Conservation (phyloP, 2,888 invertebrate genomes). For the Empis stercorea region DNA sequence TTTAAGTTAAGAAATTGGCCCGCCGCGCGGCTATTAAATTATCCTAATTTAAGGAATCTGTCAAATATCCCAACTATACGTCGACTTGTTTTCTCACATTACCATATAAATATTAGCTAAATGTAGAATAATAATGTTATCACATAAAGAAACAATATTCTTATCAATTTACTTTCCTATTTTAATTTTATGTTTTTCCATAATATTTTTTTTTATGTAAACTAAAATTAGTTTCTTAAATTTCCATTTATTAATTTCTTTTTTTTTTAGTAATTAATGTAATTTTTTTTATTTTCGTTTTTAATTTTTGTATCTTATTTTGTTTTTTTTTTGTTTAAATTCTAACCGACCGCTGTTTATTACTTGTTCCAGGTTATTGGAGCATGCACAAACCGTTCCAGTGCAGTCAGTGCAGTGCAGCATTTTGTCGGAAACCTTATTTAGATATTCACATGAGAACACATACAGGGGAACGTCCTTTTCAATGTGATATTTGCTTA, state of each 20-base stretch:
- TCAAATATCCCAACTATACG: too few relatives aligned
- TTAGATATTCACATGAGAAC: constrained; percentile 70
- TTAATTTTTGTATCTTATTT: constrained; percentile 3
- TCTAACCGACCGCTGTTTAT: constrained; percentile 20
- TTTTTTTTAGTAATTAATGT: neutral
- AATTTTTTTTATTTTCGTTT: neutral
- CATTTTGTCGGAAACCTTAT: constrained; percentile 61
- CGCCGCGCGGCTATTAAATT: too few relatives aligned
- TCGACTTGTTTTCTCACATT: too few relatives aligned
- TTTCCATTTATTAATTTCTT: neutral
- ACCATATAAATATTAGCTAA: too few relatives aligned
- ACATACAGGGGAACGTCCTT: constrained; percentile 44
- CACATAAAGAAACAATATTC: too few relatives aligned
- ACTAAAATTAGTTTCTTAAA: too few relatives aligned
- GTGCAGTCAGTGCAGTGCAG: constrained; percentile 43
- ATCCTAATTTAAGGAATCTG: too few relatives aligned
- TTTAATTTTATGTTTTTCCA: too few relatives aligned
- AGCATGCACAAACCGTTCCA: constrained; percentile 41
- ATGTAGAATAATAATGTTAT: too few relatives aligned
- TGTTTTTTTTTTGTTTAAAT: constrained; percentile 7
- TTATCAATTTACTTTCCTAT: too few relatives aligned
- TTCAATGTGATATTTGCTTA: constrained; percentile 55
- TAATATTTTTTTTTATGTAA: too few relatives aligned
- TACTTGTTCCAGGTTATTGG: constrained; percentile 24
- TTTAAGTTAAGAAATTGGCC: too few relatives aligned